These are phyloP conservation scores for Caenorhabditis remanei DNA, from an alignment of 1,140 invertebrate genomes.

Conservation along the genomic window DNA sequence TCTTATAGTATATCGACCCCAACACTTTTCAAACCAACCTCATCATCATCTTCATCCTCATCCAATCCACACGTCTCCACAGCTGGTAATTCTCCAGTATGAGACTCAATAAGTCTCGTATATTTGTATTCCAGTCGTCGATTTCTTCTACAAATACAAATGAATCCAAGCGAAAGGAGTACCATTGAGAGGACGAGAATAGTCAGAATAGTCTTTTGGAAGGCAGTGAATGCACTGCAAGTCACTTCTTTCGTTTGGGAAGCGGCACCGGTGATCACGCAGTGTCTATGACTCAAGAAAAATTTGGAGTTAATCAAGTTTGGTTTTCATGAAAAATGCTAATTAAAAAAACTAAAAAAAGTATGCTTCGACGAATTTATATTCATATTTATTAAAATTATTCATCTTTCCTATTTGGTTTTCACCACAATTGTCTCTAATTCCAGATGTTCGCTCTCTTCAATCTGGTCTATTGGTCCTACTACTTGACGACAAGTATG, in stretches of 20 bases:
- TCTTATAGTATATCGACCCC: too few relatives aligned
- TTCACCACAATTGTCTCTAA: conserved; percentile 47
- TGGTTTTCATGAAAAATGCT: too few relatives aligned
- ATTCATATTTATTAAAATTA: too few relatives aligned
- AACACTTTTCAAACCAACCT: background rate
- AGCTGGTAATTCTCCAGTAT: conserved; percentile 80
- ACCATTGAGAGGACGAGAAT: conserved; percentile 79
- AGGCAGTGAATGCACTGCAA: conserved; percentile 73
- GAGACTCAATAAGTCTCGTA: conserved; percentile 81
- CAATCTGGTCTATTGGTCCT: conserved; percentile 75
- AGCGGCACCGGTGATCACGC: conserved; percentile 69
- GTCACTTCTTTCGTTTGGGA: conserved; percentile 56
- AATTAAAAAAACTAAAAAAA: too few relatives aligned
- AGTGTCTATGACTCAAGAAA: too few relatives aligned
- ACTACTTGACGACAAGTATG: conserved; percentile 70
- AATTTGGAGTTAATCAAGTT: too few relatives aligned
- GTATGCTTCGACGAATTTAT: too few relatives aligned
- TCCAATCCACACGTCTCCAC: conserved; percentile 81
- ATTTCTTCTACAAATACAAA: conserved; percentile 81
- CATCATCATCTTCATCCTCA: conserved; percentile 80
- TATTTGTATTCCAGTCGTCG: conserved; percentile 82
- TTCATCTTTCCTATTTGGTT: too few relatives aligned
- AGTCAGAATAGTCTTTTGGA: conserved; percentile 78
- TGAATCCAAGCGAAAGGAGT: conserved; percentile 79
- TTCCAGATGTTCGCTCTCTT: conserved; percentile 75